phyloP scores from a whole-genome alignment of 2,888 invertebrate genomes.

The Cartodere bifasciata region DNA sequence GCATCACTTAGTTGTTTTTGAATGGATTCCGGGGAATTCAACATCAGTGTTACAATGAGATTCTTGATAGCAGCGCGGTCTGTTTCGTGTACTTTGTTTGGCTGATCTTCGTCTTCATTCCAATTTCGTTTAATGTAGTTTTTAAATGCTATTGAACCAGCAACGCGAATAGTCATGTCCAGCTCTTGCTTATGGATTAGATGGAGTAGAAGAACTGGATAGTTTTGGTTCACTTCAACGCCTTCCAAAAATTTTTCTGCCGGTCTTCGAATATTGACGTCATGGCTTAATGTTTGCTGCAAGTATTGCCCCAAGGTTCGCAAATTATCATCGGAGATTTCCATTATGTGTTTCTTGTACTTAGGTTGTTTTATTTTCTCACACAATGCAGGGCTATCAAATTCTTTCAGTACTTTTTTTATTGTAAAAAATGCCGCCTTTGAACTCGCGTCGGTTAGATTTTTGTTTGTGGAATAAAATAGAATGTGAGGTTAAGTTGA shows the following conservation, averaged over 20 bases:
- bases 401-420: no score
- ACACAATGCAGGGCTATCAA: no score
- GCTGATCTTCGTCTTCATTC: conserved; percentile 64
- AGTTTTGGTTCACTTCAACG: conserved; percentile 83
- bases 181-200: conserved; percentile 73
- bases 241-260: conserved; percentile 88
- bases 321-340: conserved; percentile 76
- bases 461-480: no score
- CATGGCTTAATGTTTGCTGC: conserved; percentile 78
- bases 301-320: conserved; percentile 71
- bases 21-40: conserved; percentile 77
- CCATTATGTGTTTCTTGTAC: no score
- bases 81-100: conserved; percentile 63
- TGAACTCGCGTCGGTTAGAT: no score
- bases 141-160: conserved; percentile 90
- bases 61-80: conserved; percentile 75
- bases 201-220: conserved; percentile 72
- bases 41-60: conserved; percentile 82
- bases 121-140: conserved; percentile 95
- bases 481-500: no score
- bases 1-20: conserved; percentile 94
- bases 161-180: conserved; percentile 71
- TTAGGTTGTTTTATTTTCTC: no score
- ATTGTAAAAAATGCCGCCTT: no score
- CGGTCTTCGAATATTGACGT: conserved; percentile 71